A percentile compares a stretch with the other conserved stretches of the same genome.
Evolutionary conservation across 2,797 vertebrate genomes (phyloP).

Genomic region (Mormyrus proboscirostris): DNA sequence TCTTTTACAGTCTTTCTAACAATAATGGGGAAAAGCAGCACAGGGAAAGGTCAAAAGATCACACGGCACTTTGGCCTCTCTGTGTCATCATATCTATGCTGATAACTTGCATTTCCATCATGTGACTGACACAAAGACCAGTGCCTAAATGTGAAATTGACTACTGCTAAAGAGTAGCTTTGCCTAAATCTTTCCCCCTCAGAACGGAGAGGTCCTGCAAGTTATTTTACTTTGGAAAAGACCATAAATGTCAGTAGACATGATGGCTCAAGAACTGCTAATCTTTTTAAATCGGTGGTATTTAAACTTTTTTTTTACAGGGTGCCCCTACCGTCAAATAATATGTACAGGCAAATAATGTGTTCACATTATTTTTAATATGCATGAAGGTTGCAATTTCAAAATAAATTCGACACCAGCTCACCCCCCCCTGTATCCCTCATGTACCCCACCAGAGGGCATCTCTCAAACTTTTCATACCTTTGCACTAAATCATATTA

Average conservation of each 20-base stretch:
- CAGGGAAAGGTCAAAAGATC: neutral
- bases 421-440: neutral
- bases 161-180: neutral
- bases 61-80: neutral
- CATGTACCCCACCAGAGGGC: neutral
- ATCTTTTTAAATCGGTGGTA: neutral
- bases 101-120: neutral
- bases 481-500: neutral
- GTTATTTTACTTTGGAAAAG: neutral
- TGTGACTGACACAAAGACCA: neutral
- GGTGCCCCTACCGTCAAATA: neutral
- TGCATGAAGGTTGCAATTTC: neutral
- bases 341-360: neutral
- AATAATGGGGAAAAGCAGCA: neutral
- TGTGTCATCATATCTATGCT: neutral
- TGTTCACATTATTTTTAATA: neutral
- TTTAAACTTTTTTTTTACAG: neutral
- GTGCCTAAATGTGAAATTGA: neutral
- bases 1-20: neutral
- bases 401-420: neutral
- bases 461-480: neutral
- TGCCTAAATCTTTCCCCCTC: neutral
- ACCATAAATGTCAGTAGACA: neutral
- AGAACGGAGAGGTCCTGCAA: neutral
- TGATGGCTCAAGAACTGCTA: neutral